Percentiles rank a stretch among this genome's conserved stretches.
phyloP scores from a whole-genome alignment of 2,888 invertebrate species.

The Dione juno region DNA sequence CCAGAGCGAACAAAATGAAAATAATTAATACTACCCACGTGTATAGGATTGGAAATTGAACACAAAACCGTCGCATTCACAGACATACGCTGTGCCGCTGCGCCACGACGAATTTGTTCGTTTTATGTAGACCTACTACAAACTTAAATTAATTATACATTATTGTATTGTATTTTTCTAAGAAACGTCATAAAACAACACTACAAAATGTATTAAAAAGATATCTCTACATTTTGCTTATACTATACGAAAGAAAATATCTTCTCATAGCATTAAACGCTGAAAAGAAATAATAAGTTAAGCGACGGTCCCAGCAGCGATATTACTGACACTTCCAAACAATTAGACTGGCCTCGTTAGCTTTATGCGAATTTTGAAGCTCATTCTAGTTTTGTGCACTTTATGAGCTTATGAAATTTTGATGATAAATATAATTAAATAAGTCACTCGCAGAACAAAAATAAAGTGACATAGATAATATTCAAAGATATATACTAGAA shows the following conservation, averaged over 20 bases:
- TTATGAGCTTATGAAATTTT: slow-evolving; percentile 61
- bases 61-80: no score
- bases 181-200: neutral
- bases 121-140: no score
- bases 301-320: slow-evolving; percentile 53
- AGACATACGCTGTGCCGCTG: no score
- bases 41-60: no score
- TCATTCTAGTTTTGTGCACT: slow-evolving; percentile 59
- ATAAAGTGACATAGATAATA: neutral
- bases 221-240: slow-evolving; percentile 49
- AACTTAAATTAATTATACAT: no score
- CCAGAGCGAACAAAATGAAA: no score
- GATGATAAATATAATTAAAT: slow-evolving; percentile 8
- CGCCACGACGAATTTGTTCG: no score
- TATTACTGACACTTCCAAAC: slow-evolving; percentile 75
- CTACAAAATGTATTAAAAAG: neutral
- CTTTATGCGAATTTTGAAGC: slow-evolving; percentile 63
- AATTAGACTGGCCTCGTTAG: slow-evolving; percentile 79
- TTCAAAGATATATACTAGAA: no score
- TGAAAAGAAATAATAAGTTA: slow-evolving; percentile 69
- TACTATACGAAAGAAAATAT: slow-evolving; percentile 64
- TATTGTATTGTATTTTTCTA: no score
- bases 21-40: no score
- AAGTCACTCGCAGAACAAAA: neutral
- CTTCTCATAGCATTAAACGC: slow-evolving; percentile 74